Conservation (phyloP, 2,113 vertebrate genomes). For the Dolichotis patagonum region DNA sequence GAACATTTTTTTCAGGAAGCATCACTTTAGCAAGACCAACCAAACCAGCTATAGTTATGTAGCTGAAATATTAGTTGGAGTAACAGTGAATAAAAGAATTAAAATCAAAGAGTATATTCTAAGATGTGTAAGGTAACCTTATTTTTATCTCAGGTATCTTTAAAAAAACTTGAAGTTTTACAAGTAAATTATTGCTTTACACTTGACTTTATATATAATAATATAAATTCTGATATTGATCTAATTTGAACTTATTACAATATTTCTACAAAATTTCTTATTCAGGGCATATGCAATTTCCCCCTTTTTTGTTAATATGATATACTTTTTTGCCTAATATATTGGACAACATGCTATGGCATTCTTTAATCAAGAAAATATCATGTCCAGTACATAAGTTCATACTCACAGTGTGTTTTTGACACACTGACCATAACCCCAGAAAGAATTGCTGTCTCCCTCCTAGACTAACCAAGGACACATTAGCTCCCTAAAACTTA, state of each 20-base stretch:
- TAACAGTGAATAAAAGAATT: constrained; percentile 22
- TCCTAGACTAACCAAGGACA: background rate
- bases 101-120: background rate
- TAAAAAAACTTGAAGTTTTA: background rate
- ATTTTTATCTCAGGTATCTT: background rate
- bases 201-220: background rate
- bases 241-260: background rate
- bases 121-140: background rate
- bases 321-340: background rate
- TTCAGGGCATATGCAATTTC: constrained; percentile 20
- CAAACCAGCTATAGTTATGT: background rate
- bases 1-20: background rate
- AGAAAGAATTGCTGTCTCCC: constrained; percentile 10
- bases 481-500: constrained; percentile 36
- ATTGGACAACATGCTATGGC: background rate
- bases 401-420: constrained; percentile 23
- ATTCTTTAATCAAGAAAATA: constrained; percentile 56
- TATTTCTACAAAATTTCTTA: constrained; percentile 34
- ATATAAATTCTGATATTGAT: background rate
- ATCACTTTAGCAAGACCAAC: background rate
- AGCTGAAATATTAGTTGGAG: background rate
- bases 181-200: background rate
- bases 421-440: constrained; percentile 11
- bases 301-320: constrained; percentile 42
- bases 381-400: constrained; percentile 21